Conservation (phyloP, 1,140 invertebrate genomes). For the Chironomus striatipennis region DNA sequence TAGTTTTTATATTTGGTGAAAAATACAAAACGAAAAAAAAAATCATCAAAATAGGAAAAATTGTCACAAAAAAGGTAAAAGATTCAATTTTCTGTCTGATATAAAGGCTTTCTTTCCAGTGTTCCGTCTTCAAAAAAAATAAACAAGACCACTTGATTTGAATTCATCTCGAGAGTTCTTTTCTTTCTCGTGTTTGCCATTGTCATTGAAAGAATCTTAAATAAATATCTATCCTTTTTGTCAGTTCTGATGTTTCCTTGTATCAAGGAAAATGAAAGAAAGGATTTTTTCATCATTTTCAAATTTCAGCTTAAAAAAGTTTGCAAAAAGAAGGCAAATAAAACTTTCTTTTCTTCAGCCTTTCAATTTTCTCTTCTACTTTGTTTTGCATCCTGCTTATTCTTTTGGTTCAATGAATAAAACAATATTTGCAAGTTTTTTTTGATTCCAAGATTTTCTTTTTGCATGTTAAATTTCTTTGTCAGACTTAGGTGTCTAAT, state of each 20-base stretch:
- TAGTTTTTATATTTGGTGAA: no score
- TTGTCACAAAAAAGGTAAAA: not conserved
- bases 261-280: not conserved
- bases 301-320: not conserved
- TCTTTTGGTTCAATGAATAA: no score
- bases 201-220: not conserved
- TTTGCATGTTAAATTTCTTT: no score
- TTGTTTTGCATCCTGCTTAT: no score
- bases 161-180: not conserved
- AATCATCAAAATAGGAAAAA: no score
- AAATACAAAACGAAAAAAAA: no score
- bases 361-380: no score
- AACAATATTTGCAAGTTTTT: no score
- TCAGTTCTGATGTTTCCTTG: not conserved
- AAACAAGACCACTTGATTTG: conserved; percentile 1
- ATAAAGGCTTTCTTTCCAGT: not conserved
- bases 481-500: no score
- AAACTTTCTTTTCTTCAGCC: no score
- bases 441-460: no score
- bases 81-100: not conserved
- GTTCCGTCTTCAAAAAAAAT: not conserved
- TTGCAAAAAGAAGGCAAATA: not conserved
- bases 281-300: not conserved
- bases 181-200: not conserved
- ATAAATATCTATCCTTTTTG: no score